These are phyloP conservation scores for Lasioglossum leucozonium DNA, from an alignment of 2,888 invertebrate species.

Conservation along the genomic window DNA sequence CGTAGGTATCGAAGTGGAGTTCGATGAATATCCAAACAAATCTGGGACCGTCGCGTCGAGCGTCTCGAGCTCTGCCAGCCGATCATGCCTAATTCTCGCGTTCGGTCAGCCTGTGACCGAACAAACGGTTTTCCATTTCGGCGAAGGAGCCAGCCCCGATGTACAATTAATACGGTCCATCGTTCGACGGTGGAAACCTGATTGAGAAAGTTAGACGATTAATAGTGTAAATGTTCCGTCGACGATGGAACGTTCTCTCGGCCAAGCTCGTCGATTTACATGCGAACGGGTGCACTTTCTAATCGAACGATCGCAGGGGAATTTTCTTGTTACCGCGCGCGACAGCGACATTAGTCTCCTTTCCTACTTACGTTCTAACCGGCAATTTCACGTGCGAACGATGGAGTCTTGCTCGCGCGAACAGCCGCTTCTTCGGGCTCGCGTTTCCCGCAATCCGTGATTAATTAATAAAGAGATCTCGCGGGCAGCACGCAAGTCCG, in stretches of 20 bases:
- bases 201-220: constrained; percentile 53
- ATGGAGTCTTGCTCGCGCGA: constrained; percentile 3
- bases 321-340: constrained; percentile 71
- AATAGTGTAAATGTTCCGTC: constrained; percentile 34
- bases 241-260: constrained; percentile 26
- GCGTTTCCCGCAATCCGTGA: not conserved
- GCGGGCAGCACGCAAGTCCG: constrained; percentile 25
- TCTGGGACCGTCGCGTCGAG: too few species aligned
- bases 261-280: constrained; percentile 28
- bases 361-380: constrained; percentile 70
- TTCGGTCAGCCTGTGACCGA: too few species aligned
- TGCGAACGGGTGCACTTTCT: constrained; percentile 69
- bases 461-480: constrained; percentile 32
- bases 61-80: too few species aligned
- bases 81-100: too few species aligned
- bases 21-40: too few species aligned
- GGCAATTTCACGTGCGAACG: constrained; percentile 51
- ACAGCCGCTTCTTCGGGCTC: not conserved
- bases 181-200: constrained; percentile 13
- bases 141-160: not conserved
- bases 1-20: too few species aligned
- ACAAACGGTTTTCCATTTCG: constrained; percentile 2
- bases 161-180: not conserved
- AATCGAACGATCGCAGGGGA: constrained; percentile 61
- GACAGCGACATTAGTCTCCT: constrained; percentile 71